phyloP scores from a whole-genome alignment of 2,113 vertebrate genomes.

The Condylura cristata region DNA sequence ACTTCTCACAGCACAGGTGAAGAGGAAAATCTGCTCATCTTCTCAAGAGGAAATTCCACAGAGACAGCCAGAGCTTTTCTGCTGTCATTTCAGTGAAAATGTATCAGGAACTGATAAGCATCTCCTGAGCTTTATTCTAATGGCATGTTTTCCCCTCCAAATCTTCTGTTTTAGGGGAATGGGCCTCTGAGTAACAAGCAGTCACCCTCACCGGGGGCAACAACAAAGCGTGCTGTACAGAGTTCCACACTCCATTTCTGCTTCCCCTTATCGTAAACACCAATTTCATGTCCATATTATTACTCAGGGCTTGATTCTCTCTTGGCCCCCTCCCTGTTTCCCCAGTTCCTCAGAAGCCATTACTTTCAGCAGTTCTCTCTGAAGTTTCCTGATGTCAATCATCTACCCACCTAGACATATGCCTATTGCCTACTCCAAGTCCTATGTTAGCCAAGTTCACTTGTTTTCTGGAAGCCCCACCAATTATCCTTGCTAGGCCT shows the following conservation, averaged over 20 bases:
- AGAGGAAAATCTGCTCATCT: neutral
- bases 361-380: neutral
- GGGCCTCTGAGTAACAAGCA: neutral
- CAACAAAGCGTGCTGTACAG: neutral
- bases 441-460: neutral
- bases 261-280: neutral
- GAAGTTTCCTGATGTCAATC: neutral
- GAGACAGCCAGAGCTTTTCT: neutral
- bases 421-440: neutral
- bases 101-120: neutral
- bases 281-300: neutral
- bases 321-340: neutral
- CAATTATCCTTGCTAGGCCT: neutral
- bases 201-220: neutral
- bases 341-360: neutral
- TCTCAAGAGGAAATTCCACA: no score
- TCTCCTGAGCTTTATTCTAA: neutral
- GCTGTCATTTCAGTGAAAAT: neutral
- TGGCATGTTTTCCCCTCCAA: neutral
- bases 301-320: neutral
- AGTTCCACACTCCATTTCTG: neutral
- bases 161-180: neutral
- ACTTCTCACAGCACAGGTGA: neutral
- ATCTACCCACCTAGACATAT: neutral
- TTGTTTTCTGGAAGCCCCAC: neutral